Evolutionary conservation across 1,140 invertebrate genomes (phyloP).

Genomic region (Conus ventricosus): DNA sequence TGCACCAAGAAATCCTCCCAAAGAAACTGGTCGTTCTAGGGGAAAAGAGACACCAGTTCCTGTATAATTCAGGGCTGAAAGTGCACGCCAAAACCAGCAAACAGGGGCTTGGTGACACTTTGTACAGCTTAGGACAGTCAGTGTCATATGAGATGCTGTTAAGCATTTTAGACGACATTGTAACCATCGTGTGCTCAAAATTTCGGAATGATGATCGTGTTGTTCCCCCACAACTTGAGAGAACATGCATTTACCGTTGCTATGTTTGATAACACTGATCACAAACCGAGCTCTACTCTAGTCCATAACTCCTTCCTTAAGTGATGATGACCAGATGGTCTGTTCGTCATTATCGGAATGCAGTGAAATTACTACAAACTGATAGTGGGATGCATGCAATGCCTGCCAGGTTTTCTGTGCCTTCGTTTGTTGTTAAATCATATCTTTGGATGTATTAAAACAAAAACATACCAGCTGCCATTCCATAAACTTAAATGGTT

Average conservation of each 20-base stretch:
- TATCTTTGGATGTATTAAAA: too few species aligned
- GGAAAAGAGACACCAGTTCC: neutral
- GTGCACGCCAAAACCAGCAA: slow-evolving; percentile 30
- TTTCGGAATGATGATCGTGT: slow-evolving; percentile 38
- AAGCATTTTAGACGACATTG: slow-evolving; percentile 31
- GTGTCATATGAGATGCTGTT: slow-evolving; percentile 49
- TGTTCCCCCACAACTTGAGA: slow-evolving; percentile 27
- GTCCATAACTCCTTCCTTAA: slow-evolving; percentile 47
- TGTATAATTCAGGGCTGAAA: slow-evolving; percentile 6
- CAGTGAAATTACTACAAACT: too few species aligned
- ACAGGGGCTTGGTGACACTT: slow-evolving; percentile 35
- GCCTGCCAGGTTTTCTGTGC: too few species aligned
- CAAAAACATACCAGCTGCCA: too few species aligned
- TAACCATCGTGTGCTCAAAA: slow-evolving; percentile 12
- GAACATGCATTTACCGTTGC: slow-evolving; percentile 48
- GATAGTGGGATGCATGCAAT: too few species aligned
- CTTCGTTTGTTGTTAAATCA: too few species aligned
- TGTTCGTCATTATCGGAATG: too few species aligned
- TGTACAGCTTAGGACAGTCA: slow-evolving; percentile 41
- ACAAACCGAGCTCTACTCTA: slow-evolving; percentile 56
- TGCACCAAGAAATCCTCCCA: too few species aligned
- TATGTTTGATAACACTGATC: slow-evolving; percentile 59
- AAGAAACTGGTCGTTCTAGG: too few species aligned
- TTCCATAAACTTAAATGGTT: too few species aligned
- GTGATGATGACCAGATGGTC: too few species aligned